Evolutionary conservation across 2,113 vertebrate genomes (phyloP), one percentile per base, ranked within the genome.

Genomic region (Atractosteus spatula): DNA sequence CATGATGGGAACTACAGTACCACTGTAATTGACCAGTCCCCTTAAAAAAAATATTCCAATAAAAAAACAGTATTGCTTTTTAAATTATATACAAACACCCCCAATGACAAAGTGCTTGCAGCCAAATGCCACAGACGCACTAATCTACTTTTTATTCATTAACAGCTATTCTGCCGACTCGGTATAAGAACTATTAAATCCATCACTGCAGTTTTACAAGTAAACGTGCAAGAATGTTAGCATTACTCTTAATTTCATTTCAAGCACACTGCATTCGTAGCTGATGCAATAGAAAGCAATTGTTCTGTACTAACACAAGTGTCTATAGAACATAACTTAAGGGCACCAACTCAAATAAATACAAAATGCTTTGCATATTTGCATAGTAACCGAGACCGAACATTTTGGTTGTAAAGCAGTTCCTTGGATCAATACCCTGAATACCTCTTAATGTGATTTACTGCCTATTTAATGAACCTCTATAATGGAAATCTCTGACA

Each of bases 401-500:
- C 54, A 17, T 11, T 71, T 63, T 16, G 45, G 61, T 64, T 69
- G 16, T 29, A 29, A 10, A 68, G 16, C 14, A 63, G 4, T 17
- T 16, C 51, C 66, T 4, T 10, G 6, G 41, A 55, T 66, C 47
- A 66, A 72, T 65, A 72, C 62, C 17, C 41, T 65, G 69, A 62
- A 71, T 29, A 13, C 54, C 68, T 63, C 55, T 67, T 75, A 56
- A 51, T 47, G 55, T 71, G 69, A 75, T 75, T 70, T 71, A 70
- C 55, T 47, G 63, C 29, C 54, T 55, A 62, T 66, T 66, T 70
- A 70, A 75, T 57, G 51, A 69, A 45, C 73, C 55, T 41, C 62
- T 65, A 59, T 75, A 70, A 75, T 71, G 62, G 55, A 68, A 74
- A 64, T 65, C 54, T 45, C 69, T 57, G 16, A 66, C 59, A 71